Evolutionary conservation across 2,797 vertebrate genomes (phyloP), one percentile per base, ranked within the genome.

Genomic region (Esox lucius): DNA sequence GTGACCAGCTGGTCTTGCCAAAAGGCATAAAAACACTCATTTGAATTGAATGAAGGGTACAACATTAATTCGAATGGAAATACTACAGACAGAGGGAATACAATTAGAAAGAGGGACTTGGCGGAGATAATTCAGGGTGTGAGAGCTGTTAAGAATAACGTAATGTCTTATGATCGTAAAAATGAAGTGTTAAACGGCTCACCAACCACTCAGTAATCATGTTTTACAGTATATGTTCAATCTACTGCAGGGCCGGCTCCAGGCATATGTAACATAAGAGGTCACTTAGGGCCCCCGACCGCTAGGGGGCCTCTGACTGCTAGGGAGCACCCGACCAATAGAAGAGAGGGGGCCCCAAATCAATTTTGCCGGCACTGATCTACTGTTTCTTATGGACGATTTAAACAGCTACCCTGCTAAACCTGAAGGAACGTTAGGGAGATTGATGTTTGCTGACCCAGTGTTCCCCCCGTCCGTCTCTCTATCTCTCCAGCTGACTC

Each of bases 401-500:
- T 16, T 24, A 28, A 15, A 64, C 61, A 1, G 22, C 65, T 35
- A 22, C 33, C 42, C 3, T 1, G 22, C 46, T 35, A 13, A 46
- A 51, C 28, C 24, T 65, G 59, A 65, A 73, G 48, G 46, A 66
- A 46, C 7, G 17, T 11, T 26, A 22, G 24, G 31, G 56, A 61
- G 11, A 26, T 61, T 46, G 7, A 12, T 46, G 46, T 70, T 31
- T 16, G 39, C 0, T 22, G 7, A 28, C 16, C 53, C 17, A 4
- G 4, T 19, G 24, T 28, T 26, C 16, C 11, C 16, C 11, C 53
- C 22, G 13, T 68, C 35, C 5, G 35, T 65, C 19, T 70, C 42
- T 61, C 42, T 49, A 22, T 68, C 12, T 22, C 17, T 74, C 19
- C 91, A 97, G 96, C 95, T 82, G 97, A 99, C 81, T 95, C 95